phyloP scores from a whole-genome alignment of 53 echinoderm and acorn worm genomes.

The Holothuria leucospilota region DNA sequence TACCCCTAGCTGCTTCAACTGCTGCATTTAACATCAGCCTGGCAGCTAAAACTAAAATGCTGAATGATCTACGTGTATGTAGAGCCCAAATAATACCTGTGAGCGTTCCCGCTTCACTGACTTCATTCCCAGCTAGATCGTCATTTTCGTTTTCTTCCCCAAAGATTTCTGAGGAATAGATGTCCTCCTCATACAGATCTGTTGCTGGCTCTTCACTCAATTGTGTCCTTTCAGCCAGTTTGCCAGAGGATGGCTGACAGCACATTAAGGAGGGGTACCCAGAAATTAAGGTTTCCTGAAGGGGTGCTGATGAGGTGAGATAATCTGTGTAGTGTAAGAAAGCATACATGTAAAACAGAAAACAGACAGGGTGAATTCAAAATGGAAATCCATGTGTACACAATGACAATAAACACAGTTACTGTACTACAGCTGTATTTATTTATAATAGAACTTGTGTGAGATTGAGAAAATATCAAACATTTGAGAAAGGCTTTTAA shows the following conservation, averaged over 20 bases:
- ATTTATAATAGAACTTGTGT: too few species aligned
- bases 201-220: background rate
- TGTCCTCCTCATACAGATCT: constrained; percentile 39
- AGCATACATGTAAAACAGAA: too few species aligned
- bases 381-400: too few species aligned
- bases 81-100: background rate
- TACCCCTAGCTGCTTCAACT: too few species aligned
- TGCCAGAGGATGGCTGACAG: constrained; percentile 38
- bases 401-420: too few species aligned
- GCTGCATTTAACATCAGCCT: too few species aligned
- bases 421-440: too few species aligned
- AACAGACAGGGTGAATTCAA: too few species aligned
- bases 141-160: constrained; percentile 7
- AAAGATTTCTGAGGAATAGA: constrained; percentile 33
- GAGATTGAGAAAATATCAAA: too few species aligned
- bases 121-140: constrained; percentile 28
- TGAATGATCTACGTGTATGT: too few species aligned
- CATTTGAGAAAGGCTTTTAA: too few species aligned
- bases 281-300: background rate
- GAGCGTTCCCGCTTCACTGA: constrained; percentile 46
- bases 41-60: too few species aligned
- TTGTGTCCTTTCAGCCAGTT: constrained; percentile 37
- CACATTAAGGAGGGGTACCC: constrained; percentile 42
- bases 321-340: background rate
- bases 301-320: background rate